Conservation (phyloP, 2,888 invertebrate species). For the Synanthedon vespiformis region DNA sequence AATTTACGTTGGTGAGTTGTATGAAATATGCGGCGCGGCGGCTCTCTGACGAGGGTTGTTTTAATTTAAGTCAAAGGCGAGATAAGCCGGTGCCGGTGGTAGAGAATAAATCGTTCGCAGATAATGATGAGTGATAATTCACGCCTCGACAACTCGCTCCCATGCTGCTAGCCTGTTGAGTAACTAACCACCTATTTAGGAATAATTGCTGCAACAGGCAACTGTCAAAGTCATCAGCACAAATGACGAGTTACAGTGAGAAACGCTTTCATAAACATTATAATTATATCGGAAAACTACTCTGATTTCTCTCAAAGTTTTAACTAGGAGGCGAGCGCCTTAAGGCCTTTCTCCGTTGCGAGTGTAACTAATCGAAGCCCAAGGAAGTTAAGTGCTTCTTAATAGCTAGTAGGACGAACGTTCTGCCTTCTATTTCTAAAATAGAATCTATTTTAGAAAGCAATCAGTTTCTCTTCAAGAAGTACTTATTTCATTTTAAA, state of each 20-base stretch:
- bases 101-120: constrained; percentile 39
- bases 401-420: too few relatives aligned
- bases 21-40: constrained; percentile 41
- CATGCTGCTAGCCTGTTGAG: constrained; percentile 1
- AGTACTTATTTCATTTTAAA: too few relatives aligned
- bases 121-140: constrained; percentile 52
- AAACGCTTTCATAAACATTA: not conserved
- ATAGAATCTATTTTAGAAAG: too few relatives aligned
- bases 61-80: constrained; percentile 55
- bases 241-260: too few relatives aligned
- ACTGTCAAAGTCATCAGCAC: not conserved
- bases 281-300: not conserved
- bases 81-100: constrained; percentile 2
- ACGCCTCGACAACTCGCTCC: constrained; percentile 17
- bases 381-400: too few relatives aligned
- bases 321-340: too few relatives aligned
- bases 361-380: not conserved
- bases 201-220: not conserved
- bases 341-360: too few relatives aligned
- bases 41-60: constrained; percentile 34
- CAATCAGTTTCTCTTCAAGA: too few relatives aligned
- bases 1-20: constrained; percentile 23
- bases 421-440: too few relatives aligned
- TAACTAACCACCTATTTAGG: not conserved
- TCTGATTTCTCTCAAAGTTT: not conserved